Evolutionary conservation across 37 sponge, comb jelly and placozoan genomes (phyloP), one percentile per base, ranked within the genome.

Genomic region (Tethya wilhelma): DNA sequence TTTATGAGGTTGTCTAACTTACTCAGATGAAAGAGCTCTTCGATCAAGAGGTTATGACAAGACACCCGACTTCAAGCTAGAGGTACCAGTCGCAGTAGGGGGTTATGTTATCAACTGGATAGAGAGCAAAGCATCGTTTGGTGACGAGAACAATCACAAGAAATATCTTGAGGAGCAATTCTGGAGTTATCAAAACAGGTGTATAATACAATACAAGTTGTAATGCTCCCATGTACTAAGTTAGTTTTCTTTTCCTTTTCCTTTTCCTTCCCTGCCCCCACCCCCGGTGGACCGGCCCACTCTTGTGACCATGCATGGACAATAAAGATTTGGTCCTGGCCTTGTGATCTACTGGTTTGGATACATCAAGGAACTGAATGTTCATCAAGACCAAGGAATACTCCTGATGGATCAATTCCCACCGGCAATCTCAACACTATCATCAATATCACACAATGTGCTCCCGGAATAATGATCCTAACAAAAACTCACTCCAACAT

Each of bases 291-390:
- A 49, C 17, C 17, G 55, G 17, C 17, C 17, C 17, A 49, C 55
- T 19, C 55, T 19, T 38, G 26, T 63, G 8, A 62, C 73, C n/a
- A n/a, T n/a, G n/a, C n/a, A n/a, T n/a, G n/a, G n/a, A n/a, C n/a
- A 17, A 8, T 33, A 28, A 67, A 94, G 94, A 55, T 96, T 90
- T 90, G 97, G 97, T 26, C 41, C 91, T 22, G 97, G 97, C 14
- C 30, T 93, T 73, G 97, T 96, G 36, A 88, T 96, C 59, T 96
- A 96, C 81, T 96, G 97, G 97, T 90, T 90, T 88, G 97, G 97
- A 1, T 93, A 72, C 66, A 60, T 90, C 17, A 45, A 87, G 42
- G 96, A 95, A 46, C 69, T 90, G 25, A 80, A 86, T n/a, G 63
- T 71, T 3, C 58, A 73, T 38, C 39, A 29, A n/a, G 66, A 83